These are phyloP conservation scores for Zoanthus sociatus DNA, from an alignment of 92 coral and sea anemone genomes.

Conservation along the genomic window DNA sequence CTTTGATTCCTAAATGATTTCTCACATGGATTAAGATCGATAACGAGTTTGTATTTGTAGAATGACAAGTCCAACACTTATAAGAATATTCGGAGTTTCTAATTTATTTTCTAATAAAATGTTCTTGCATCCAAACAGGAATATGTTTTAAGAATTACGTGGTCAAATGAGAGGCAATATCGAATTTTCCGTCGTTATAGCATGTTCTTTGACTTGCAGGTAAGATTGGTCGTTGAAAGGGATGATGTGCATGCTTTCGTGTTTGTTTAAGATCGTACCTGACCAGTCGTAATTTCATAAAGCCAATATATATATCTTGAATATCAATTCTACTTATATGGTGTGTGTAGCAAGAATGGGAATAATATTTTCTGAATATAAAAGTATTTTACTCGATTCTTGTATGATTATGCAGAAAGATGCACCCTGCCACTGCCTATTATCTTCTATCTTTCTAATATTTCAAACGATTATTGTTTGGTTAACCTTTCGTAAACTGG, in stretches of 20 bases:
- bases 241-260: background rate
- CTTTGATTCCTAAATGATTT: background rate
- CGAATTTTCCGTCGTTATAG: constrained; percentile 90
- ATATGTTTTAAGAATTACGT: constrained; percentile 77
- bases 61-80: background rate
- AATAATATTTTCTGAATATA: no score
- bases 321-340: background rate
- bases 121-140: constrained; percentile 61
- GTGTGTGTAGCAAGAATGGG: no score
- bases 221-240: constrained; percentile 39
- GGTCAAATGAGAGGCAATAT: constrained; percentile 81
- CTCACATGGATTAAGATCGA: background rate
- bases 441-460: background rate
- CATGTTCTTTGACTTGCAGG: constrained; percentile 97
- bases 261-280: background rate
- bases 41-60: background rate
- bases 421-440: background rate
- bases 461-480: background rate
- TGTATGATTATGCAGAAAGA: background rate
- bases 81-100: background rate
- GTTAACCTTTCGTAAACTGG: background rate
- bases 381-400: background rate
- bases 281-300: constrained; percentile 1
- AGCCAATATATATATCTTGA: background rate
- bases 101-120: background rate